Evolutionary conservation across 23 tunicate genomes (phyloP).

Genomic region (Clavelina lepadiformis): DNA sequence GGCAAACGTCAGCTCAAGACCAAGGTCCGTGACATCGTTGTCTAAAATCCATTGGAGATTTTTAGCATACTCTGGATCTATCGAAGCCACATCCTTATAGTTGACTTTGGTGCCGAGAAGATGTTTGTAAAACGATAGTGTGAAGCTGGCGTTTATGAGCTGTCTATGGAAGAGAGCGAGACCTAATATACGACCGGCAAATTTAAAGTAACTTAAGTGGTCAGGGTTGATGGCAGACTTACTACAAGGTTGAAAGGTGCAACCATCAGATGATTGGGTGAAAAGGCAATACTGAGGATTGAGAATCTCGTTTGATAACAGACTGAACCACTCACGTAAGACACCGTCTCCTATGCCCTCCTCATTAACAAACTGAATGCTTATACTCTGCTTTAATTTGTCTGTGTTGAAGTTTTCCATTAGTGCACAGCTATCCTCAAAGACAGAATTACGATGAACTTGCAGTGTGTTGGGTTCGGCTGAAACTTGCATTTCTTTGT

Average conservation of each 20-base stretch:
- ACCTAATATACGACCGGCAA: conserved; percentile 84
- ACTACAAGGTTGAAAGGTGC: conserved; percentile 86
- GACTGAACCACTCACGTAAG: conserved; percentile 83
- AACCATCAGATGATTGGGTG: conserved; percentile 84
- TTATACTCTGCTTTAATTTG: conserved; percentile 24
- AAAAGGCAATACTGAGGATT: conserved; percentile 88
- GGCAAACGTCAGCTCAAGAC: conserved; percentile 62
- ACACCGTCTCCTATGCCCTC: conserved; percentile 96
- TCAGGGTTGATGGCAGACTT: conserved; percentile 86
- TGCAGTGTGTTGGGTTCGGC: conserved; percentile 6
- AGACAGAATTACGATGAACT: conserved; percentile 52
- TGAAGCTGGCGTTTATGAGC: conserved; percentile 69
- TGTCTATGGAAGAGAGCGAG: conserved; percentile 77
- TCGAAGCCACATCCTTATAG: conserved; percentile 80
- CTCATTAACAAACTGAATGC: conserved; percentile 68
- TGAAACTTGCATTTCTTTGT: background rate
- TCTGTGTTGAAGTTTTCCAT: conserved; percentile 20
- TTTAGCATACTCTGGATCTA: conserved; percentile 91
- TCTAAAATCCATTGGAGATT: conserved; percentile 95
- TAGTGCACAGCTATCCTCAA: conserved; percentile 75
- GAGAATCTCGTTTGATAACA: conserved; percentile 74
- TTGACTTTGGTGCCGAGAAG: conserved; percentile 66
- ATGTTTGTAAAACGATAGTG: conserved; percentile 87
- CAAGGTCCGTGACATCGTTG: conserved; percentile 85
- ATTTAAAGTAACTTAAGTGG: conserved; percentile 77